A percentile compares a stretch with the other conserved stretches of the same genome.
These are phyloP conservation scores for Lydus trimaculatus DNA, from an alignment of 2,888 invertebrate genomes.

Conservation along the genomic window DNA sequence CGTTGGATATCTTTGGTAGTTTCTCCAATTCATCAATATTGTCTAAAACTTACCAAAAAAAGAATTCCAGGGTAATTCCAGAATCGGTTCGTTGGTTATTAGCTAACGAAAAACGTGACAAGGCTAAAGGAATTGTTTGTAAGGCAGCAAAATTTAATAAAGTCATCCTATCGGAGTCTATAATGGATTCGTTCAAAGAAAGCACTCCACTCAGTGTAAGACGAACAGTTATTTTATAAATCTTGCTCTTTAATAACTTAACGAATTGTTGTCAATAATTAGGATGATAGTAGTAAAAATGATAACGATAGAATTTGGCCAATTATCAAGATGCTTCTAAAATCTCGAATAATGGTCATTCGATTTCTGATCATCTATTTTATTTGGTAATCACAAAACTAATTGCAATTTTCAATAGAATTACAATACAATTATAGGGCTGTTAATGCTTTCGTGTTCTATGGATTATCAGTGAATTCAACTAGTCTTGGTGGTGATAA, in stretches of 20 bases:
- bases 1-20: constrained; percentile 66
- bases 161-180: constrained; percentile 59
- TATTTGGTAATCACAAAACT: constrained; percentile 59
- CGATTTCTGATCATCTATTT: constrained; percentile 62
- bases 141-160: constrained; percentile 67
- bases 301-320: constrained; percentile 54
- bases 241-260: background rate
- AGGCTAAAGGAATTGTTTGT: constrained; percentile 65
- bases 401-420: no score
- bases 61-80: constrained; percentile 63
- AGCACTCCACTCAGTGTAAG: constrained; percentile 32
- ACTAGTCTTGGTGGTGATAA: constrained; percentile 72
- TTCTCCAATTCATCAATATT: background rate
- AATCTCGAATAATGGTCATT: constrained; percentile 59
- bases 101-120: constrained; percentile 63
- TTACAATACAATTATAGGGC: constrained; percentile 57
- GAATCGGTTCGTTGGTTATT: constrained; percentile 74
- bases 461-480: constrained; percentile 72
- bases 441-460: constrained; percentile 73
- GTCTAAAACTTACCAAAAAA: background rate
- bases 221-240: background rate
- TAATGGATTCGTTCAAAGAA: constrained; percentile 60
- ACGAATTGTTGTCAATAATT: constrained; percentile 4
- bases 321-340: constrained; percentile 60
- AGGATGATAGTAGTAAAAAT: constrained; percentile 36